Conservation (phyloP, 2,797 vertebrate genomes). For the Lutjanus campechanus region DNA sequence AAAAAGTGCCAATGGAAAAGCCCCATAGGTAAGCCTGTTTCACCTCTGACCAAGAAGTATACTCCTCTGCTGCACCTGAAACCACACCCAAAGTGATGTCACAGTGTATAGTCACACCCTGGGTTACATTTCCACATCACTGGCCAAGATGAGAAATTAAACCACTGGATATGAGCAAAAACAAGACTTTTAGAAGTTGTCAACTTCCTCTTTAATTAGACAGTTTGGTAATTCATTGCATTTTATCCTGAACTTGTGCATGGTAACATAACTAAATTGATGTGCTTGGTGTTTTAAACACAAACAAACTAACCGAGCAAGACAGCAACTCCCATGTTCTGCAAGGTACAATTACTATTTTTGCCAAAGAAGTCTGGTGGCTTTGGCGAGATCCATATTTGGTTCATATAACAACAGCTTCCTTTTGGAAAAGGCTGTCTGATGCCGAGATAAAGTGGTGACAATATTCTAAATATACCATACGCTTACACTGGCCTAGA, state of each 20-base stretch:
- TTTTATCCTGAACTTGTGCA: neutral
- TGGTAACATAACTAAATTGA: neutral
- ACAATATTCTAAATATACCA: too few species aligned
- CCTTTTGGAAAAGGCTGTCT: too few species aligned
- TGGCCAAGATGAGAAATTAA: neutral
- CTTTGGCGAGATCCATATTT: too few species aligned
- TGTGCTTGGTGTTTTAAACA: neutral
- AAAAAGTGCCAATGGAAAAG: too few species aligned
- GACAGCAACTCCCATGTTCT: too few species aligned
- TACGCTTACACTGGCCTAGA: too few species aligned
- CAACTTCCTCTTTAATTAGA: neutral
- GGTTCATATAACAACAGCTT: too few species aligned
- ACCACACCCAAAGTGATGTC: slow-evolving; percentile 1
- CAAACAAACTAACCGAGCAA: too few species aligned
- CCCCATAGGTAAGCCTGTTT: too few species aligned
- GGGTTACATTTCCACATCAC: neutral
- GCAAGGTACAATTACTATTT: too few species aligned
- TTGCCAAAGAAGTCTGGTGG: too few species aligned
- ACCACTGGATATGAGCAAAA: neutral
- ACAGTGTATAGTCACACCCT: neutral
- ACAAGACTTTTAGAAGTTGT: neutral
- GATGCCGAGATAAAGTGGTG: too few species aligned
- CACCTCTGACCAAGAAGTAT: neutral
- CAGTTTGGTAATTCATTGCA: neutral
- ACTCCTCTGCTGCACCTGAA: neutral